Evolutionary conservation across 2,888 invertebrate species (phyloP), one percentile per base, ranked within the genome.

Genomic region (Polydrusus pterygomalis): DNA sequence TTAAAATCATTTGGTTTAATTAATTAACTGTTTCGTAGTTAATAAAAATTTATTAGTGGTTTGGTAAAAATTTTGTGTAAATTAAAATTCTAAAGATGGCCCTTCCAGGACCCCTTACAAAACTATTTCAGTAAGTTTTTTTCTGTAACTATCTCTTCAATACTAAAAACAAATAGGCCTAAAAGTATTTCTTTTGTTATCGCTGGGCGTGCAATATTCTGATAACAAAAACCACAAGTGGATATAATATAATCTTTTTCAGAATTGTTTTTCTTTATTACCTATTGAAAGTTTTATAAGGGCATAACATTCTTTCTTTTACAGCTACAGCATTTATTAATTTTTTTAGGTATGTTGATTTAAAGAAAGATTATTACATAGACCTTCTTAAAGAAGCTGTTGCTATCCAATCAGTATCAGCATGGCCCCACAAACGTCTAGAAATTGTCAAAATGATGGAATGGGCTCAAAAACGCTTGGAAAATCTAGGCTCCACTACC

Each of bases 351-450:
- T 91, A 93, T 83, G 93, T 99, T 75, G 97, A 98, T 84, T 88
- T 8, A 34, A 34, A 34, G 34, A 34, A 34, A 34, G 10, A 7
- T 3, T 8, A 34, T 69, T 99, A 95, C 85, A 94, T 98, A 77
- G 89, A 92, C 62, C 91, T 92, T 77, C 89, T 99, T 73, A 91
- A 91, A 70, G 95, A 96, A 84, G 96, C 95, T 0, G 97, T 99
- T 30, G 96, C 95, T 2, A 98, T 99, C 84, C 94, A 95, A 82
- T 97, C 97, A 6, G 97, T 99, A n/a, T 98, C 98, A 25, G 94
- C 96, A 84, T 96, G 95, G 93, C 92, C 94, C 3, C 93, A 96
- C 76, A 91, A 92, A 79, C 91, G 98, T 58, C 88, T 89, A 15
- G 97, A 98, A 79, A 93, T 97, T 79, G 89, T 92, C 15, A 92